Evolutionary conservation across 1,140 invertebrate species (phyloP), one percentile per base, ranked within the genome.

Genomic region (Tetramorium alpestre): DNA sequence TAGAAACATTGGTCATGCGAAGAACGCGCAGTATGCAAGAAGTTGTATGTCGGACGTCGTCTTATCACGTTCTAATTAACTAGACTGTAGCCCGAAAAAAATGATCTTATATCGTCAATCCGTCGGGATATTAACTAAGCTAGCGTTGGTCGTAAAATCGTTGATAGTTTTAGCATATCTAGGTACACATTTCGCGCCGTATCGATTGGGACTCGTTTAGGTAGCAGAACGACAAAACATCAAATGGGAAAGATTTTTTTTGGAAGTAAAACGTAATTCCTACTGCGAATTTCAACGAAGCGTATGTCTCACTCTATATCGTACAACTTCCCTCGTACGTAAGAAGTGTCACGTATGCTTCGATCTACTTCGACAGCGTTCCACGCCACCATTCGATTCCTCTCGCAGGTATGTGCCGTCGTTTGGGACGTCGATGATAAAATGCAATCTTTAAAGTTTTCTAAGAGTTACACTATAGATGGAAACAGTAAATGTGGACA

Each of bases 201-300:
- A 87, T 88, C 69, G 70, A 80, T 82, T 33, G 80, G 87, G 85
- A 82, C 70, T 81, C 67, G 73, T 72, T 91, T 88, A 91, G 87
- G 88, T 88, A 93, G 92, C 86, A 91, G 91, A 93, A 93, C 90
- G 87, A 93, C 89, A 88, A 93, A 93, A 93, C 91, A 93, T 93
- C 87, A 89, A 93, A 22, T 91, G 77, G 88, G 64, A 90, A 86
- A 89, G 72, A 56, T 60, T 33, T 33, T 33, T 33, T 33, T 89
- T 85, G 38, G 58, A 89, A 85, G 51, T 69, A 56, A 33, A 89
- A 89, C 87, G 76, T 85, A 89, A 92, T 87, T 85, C 86, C 86
- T 92, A 88, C 77, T 88, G 70, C 85, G 82, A 89, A 89, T 89
- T 81, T 87, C 85, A 93, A 92, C 85, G 85, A 93, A 93, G 92